Conservation (phyloP, 2,113 vertebrate species). For the Elanus axillaris region DNA sequence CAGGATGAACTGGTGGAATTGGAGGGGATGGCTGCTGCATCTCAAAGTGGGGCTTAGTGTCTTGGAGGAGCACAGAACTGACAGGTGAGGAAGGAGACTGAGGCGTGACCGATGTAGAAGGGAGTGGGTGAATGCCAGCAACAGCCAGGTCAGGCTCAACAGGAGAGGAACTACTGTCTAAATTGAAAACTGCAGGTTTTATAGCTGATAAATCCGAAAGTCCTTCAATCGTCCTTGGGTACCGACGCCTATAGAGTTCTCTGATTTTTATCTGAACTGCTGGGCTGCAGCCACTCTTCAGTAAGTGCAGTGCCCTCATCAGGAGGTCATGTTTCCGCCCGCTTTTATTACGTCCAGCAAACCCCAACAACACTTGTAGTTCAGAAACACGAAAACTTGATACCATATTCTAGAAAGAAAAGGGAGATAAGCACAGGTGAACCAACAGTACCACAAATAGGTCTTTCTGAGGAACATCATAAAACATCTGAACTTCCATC, state of each 20-base stretch:
- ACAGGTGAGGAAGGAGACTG: constrained; percentile 73
- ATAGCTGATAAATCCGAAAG: constrained; percentile 72
- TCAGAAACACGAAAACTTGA: constrained; percentile 89
- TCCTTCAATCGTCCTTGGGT: constrained; percentile 77
- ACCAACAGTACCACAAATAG: background rate
- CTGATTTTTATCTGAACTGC: constrained; percentile 84
- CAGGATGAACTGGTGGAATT: constrained; percentile 91
- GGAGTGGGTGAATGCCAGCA: constrained; percentile 69
- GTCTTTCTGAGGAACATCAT: background rate
- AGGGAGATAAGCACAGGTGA: background rate
- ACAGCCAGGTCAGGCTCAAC: constrained; percentile 71
- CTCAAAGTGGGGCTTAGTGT: constrained; percentile 82
- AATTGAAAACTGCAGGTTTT: constrained; percentile 64
- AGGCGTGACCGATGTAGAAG: constrained; percentile 71
- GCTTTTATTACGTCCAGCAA: constrained; percentile 87
- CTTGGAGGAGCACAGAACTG: constrained; percentile 74
- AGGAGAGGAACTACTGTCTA: constrained; percentile 69
- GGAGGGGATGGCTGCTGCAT: constrained; percentile 87
- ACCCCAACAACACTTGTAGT: constrained; percentile 85
- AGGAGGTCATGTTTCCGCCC: constrained; percentile 88
- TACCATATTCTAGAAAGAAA: constrained; percentile 82
- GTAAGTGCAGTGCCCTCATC: constrained; percentile 83
- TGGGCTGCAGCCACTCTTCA: constrained; percentile 85
- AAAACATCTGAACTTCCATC: background rate
- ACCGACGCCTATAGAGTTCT: constrained; percentile 82